These are phyloP conservation scores for Albula glossodonta DNA, from an alignment of 2,113 vertebrate species.

Conservation along the genomic window DNA sequence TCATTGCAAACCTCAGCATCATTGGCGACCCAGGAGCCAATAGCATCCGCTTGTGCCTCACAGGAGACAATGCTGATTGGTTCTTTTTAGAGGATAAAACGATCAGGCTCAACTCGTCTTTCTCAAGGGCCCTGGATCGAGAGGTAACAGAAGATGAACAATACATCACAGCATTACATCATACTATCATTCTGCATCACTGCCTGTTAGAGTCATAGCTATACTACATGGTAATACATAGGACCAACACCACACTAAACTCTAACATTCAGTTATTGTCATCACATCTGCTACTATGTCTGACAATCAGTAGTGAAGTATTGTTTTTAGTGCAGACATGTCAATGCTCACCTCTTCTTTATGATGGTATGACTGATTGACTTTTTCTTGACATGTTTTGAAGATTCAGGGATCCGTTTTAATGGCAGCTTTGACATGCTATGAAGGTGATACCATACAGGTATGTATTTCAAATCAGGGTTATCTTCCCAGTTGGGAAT, in stretches of 20 bases:
- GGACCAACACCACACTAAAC: not conserved
- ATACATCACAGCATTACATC: not conserved
- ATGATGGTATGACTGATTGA: not conserved
- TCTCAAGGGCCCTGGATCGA: slow-evolving; percentile 67
- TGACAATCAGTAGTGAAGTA: not conserved
- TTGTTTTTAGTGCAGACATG: not conserved
- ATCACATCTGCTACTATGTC: not conserved
- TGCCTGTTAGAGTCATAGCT: too few species aligned
- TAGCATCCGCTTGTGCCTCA: slow-evolving; percentile 64
- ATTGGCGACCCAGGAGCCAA: slow-evolving; percentile 48
- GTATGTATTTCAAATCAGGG: slow-evolving; percentile 42
- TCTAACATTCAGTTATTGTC: not conserved
- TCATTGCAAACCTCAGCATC: slow-evolving; percentile 66
- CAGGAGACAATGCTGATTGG: slow-evolving; percentile 75
- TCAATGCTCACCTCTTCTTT: not conserved
- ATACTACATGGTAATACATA: not conserved
- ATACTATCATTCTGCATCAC: not conserved
- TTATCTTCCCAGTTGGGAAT: not conserved
- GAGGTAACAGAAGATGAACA: slow-evolving; percentile 66
- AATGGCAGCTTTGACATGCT: slow-evolving; percentile 61
- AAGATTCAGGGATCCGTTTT: slow-evolving; percentile 63
- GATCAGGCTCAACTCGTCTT: slow-evolving; percentile 73
- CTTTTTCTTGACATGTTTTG: slow-evolving; percentile 10
- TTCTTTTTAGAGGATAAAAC: slow-evolving; percentile 75
- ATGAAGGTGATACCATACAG: slow-evolving; percentile 60